Evolutionary conservation across 2,888 invertebrate genomes (phyloP), one percentile per base, ranked within the genome.

Genomic region (Baccha elongata): DNA sequence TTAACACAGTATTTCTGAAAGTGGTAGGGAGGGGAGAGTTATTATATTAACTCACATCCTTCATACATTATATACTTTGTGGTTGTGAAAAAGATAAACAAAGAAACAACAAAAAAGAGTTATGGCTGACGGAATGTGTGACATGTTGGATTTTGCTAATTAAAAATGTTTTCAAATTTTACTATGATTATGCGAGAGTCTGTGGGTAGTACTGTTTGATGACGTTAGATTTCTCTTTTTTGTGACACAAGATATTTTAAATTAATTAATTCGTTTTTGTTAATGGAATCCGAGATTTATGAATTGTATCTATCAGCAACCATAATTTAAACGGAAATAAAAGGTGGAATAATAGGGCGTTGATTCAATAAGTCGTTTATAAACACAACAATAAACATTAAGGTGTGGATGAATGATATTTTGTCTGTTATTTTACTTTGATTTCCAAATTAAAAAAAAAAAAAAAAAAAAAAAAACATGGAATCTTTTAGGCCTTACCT

Each of bases 21-120:
- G 8, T 32, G 8, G 2, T 32, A 26, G 26, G 6, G 29, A 8
- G 37, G 23, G 6, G 13, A 19, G 52, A 21, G 23, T 53, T 60
- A 15, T 42, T 29, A 37, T 53, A 32, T 48, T 26, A 11, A 48
- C 37, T 8, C 19, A 13, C 29, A 71, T 65, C 55, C 64, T 64
- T 58, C 42, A 52, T 35, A 44, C n/a, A n/a, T n/a, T n/a, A n/a
- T n/a, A 44, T 19, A n/a, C 29, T 44, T 44, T 26, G 2, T 11
- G n/a, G 23, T 4, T 26, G 17, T 8, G n/a, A 29, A 60, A 60
- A 60, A 44, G 17, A 29, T 29, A 42, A 17, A 10, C 21, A n/a
- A 6, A 13, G n/a, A 1, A 23, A 29, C 4, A 3, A n/a, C n/a
- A 21, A 10, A 8, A 37, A 35, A 21, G 58, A 58, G 35, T 40